Evolutionary conservation across 1,140 invertebrate species (phyloP).

Genomic region (Sminthurides bifidus): DNA sequence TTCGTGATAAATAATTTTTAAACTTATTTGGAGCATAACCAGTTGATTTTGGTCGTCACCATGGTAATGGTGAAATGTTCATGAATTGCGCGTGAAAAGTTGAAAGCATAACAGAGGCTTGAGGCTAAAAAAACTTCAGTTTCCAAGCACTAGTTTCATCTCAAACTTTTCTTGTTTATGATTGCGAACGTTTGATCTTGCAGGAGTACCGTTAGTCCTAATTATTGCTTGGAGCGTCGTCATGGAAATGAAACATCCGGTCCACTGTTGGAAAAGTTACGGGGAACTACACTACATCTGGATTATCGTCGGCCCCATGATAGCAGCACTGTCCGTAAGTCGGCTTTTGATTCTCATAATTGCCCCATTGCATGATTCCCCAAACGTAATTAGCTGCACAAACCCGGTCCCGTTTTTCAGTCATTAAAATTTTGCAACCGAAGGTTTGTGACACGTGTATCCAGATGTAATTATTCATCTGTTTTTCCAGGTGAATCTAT

Average conservation of each 20-base stretch:
- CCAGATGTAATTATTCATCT: conserved; percentile 4
- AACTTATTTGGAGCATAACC: too few species aligned
- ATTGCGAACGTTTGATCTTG: conserved; percentile 6
- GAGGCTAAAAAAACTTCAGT: background rate
- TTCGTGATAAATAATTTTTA: too few species aligned
- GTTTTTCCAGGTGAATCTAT: conserved; percentile 38
- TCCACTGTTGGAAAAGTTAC: conserved; percentile 40
- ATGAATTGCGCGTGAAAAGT: too few species aligned
- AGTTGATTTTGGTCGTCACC: too few species aligned
- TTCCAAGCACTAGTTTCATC: background rate
- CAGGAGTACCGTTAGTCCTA: conserved; percentile 40
- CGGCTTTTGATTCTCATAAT: background rate
- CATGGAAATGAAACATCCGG: conserved; percentile 34
- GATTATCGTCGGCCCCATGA: conserved; percentile 40
- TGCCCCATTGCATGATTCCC: background rate
- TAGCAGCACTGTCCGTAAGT: conserved; percentile 40
- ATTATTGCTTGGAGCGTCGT: conserved; percentile 35
- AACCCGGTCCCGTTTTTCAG: background rate
- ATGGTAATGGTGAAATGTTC: too few species aligned
- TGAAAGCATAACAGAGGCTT: too few species aligned
- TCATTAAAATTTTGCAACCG: too few species aligned
- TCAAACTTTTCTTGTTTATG: background rate
- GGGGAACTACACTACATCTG: conserved; percentile 36
- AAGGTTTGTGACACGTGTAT: background rate
- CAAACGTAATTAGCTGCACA: background rate